Evolutionary conservation across 1,140 invertebrate genomes (phyloP).

Genomic region (Tetraneura akinire): DNA sequence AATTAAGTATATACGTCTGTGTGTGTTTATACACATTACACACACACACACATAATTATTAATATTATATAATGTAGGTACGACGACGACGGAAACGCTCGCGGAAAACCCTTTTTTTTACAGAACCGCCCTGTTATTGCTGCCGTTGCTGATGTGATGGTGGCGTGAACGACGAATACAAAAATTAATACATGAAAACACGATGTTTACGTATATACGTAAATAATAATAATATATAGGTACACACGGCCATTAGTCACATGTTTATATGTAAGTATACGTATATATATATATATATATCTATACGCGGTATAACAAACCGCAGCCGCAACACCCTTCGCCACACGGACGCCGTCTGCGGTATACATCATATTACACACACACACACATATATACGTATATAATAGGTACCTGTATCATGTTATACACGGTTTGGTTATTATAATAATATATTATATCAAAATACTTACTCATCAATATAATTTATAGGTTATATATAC

Average conservation of each 20-base stretch:
- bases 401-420: not conserved
- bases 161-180: not conserved
- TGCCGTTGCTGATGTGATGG: not conserved
- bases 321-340: not conserved
- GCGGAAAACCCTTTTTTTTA: constrained; percentile 33
- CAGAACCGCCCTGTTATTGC: constrained; percentile 1
- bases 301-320: constrained; percentile 30
- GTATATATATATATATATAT: too few species aligned
- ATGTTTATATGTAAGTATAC: constrained; percentile 25
- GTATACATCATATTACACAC: not conserved
- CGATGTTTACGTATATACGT: not conserved
- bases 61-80: too few species aligned
- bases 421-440: too few species aligned
- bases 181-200: too few species aligned
- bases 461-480: too few species aligned
- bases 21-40: not conserved
- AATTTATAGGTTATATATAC: too few species aligned
- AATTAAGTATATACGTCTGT: not conserved
- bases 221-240: not conserved
- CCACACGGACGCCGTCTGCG: constrained; percentile 10
- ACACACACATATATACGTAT: not conserved
- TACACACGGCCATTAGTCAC: constrained; percentile 23
- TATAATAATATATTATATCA: too few species aligned
- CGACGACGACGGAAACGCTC: constrained; percentile 28
- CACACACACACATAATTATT: too few species aligned